Evolutionary conservation across 2,113 vertebrate genomes (phyloP).

Genomic region (Delphinapterus leucas): DNA sequence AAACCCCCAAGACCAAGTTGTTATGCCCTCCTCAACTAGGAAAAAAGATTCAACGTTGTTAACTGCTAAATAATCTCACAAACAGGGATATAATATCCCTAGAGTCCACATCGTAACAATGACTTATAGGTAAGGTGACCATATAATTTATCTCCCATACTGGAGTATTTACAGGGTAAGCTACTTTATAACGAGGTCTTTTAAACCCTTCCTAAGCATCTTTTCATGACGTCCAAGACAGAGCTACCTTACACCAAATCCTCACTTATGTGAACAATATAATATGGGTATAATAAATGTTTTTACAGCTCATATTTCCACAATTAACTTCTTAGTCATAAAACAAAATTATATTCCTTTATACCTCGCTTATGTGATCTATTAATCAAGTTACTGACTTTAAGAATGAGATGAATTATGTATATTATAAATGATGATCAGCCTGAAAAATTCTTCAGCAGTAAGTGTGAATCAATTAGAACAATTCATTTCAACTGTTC

Average conservation of each 20-base stretch:
- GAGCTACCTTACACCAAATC: background rate
- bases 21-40: background rate
- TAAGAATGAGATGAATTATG: background rate
- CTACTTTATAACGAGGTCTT: background rate
- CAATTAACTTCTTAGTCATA: background rate
- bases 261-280: background rate
- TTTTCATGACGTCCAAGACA: background rate
- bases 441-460: background rate
- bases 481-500: background rate
- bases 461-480: background rate
- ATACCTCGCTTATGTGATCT: background rate
- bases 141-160: background rate
- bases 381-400: slow-evolving; percentile 1
- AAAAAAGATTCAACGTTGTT: background rate
- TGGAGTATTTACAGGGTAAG: background rate
- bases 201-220: background rate
- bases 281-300: background rate
- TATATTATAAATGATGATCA: background rate
- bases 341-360: slow-evolving; percentile 9
- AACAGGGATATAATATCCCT: background rate
- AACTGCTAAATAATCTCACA: background rate
- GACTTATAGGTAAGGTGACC: background rate
- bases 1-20: background rate
- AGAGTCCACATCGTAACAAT: background rate
- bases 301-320: background rate